Percentiles rank a stretch among this genome's conserved stretches.
Conservation (phyloP, 2,888 invertebrate species). For the Diplolepis rosae region DNA sequence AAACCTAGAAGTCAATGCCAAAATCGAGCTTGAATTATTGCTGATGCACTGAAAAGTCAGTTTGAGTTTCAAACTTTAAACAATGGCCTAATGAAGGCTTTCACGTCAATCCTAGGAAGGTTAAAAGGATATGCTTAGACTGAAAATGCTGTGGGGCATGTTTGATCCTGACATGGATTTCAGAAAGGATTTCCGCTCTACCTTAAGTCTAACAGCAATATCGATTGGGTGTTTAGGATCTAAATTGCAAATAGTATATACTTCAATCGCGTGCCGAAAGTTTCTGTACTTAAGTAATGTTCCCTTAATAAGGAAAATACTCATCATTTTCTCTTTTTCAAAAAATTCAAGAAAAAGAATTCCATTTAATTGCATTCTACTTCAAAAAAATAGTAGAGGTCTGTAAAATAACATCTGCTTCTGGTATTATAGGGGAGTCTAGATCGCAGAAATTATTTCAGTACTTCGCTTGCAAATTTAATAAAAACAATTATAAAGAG, state of each 20-base stretch:
- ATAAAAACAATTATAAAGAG: too few species aligned
- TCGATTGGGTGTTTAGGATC: slow-evolving; percentile 60
- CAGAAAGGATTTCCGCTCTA: slow-evolving; percentile 33
- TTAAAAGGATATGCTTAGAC: neutral
- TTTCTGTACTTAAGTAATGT: neutral
- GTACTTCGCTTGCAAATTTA: too few species aligned
- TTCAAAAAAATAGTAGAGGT: too few species aligned
- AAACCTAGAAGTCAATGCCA: neutral
- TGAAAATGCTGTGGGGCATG: neutral
- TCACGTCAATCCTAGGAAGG: neutral
- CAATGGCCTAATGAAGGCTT: neutral
- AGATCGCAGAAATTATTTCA: too few species aligned
- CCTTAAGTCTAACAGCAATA: slow-evolving; percentile 63
- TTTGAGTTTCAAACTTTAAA: neutral
- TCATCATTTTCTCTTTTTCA: neutral
- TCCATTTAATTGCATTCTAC: too few species aligned
- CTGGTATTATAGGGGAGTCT: too few species aligned
- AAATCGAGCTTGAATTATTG: neutral
- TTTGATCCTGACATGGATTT: neutral
- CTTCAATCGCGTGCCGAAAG: slow-evolving; percentile 53
- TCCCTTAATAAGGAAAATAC: neutral
- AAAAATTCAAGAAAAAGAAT: neutral
- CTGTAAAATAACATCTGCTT: too few species aligned
- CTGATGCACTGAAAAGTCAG: neutral
- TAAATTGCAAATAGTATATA: slow-evolving; percentile 44